Evolutionary conservation across 2,888 invertebrate species (phyloP).

Genomic region (Gasteruption jaculator): DNA sequence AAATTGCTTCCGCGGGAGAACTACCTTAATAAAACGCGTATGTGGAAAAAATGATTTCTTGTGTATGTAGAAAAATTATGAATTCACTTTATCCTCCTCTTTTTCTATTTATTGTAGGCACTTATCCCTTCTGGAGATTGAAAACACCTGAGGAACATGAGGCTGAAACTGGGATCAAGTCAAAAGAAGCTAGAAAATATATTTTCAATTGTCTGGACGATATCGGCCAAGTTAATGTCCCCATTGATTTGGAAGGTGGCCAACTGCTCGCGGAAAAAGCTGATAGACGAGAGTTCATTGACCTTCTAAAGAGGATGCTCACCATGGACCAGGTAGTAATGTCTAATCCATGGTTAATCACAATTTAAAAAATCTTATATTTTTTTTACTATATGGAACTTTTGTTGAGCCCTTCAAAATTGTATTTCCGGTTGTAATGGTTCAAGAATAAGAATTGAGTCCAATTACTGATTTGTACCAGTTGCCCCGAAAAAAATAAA

Average conservation of each 20-base stretch:
- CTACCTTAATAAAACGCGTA: too few species aligned
- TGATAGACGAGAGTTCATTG: conserved; percentile 95
- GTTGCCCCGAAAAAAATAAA: too few species aligned
- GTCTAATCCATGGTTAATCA: conserved; percentile 41
- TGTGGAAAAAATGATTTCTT: too few species aligned
- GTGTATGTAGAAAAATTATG: too few species aligned
- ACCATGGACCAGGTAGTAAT: conserved; percentile 90
- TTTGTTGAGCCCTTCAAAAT: too few species aligned
- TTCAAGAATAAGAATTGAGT: too few species aligned
- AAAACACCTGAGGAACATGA: conserved; percentile 99
- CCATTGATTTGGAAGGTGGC: conserved; percentile 95
- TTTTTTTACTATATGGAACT: too few species aligned
- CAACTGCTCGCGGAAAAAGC: conserved; percentile 96
- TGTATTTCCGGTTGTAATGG: too few species aligned
- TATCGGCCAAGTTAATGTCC: conserved; percentile 94
- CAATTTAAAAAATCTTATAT: conserved; percentile 2
- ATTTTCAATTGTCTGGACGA: conserved; percentile 99
- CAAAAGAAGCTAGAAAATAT: conserved; percentile 98
- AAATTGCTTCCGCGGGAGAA: too few species aligned
- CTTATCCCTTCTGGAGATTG: conserved; percentile 79
- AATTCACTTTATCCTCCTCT: not conserved
- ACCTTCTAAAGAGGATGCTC: conserved; percentile 95
- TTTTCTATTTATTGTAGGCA: conserved; percentile 42
- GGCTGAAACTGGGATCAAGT: conserved; percentile 94
- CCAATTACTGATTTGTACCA: too few species aligned